Base-by-base conservation (phyloP, 1,140 invertebrate genomes). In the Dufourea novaeangliae region DNA sequence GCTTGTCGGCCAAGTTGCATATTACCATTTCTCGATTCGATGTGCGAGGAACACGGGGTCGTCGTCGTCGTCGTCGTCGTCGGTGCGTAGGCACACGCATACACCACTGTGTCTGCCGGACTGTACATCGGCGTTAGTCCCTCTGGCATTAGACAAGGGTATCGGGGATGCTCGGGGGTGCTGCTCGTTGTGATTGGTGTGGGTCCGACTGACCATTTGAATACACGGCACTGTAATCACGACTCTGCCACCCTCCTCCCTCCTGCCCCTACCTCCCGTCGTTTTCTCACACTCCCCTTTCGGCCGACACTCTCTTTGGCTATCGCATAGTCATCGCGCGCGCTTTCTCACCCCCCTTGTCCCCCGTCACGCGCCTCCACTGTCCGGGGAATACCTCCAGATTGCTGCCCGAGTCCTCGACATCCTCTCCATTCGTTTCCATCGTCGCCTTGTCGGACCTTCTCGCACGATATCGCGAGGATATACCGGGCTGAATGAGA, bases 201-300 rank as follows among this genome's bases (percentile, higher is more conserved):
- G 88, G 90, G 87, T 91, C 85, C 72, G 86, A 87, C 86, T 91
- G 91, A 91, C 91, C 91, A 92, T 92, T 93, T 92, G 91, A 92
- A 92, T 93, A 92, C 89, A 89, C 90, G 89, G 82, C 68, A 88
- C 90, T 90, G 90, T 92, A 92, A 92, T 92, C 92, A 92, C 90
- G 89, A 88, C 89, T 73, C 62, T 71, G 82, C 59, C 71, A 61
- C 71, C 64, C 83, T 77, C 64, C 69, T 63, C 41, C 1, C 25
- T 32, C 80, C 61, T n/a, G 6, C 46, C 46, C 3, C 34, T 3
- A 5, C 20, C 20, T n/a, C 7, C 20, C 20, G 6, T 8, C 74
- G 67, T 62, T 80, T 78, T 73, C 83, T 84, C 82, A 46, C 80
- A 68, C 79, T 79, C 84, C 83, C 69, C 46, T 29, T 50, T 71